Base-by-base conservation (phyloP, 1,140 invertebrate genomes). In the Drosophila nigrodunni region DNA sequence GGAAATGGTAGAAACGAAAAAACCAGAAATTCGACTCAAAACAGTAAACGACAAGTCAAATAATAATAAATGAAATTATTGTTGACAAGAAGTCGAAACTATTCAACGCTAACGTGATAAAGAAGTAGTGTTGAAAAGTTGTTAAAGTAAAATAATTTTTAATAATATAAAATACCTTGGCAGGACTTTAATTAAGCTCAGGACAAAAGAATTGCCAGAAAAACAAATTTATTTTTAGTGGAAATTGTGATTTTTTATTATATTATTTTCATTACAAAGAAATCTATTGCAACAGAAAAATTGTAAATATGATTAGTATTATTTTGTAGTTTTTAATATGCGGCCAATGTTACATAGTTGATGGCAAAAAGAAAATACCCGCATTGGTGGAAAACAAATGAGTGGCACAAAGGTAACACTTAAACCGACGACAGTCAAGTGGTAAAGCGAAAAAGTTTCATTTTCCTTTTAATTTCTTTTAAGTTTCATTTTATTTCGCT, bases 41-140 rank as follows among this genome's bases (percentile, higher is more conserved):
- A 55, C 13, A 13, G 18, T 21, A 52, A 52, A 44, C 41, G 21
- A 59, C 13, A 61, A 43, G 10, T 10, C 7, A 46, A 50, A 39
- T 46, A 64, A 52, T 64, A 64, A 41, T 34, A 64, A 64, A 43
- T 39, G 11, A n/a, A 66, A 37, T 58, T 11, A 47, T 64, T 52
- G 21, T 15, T 13, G 13, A 7, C 15, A 58, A 2, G 46, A 35
- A 61, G 39, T 35, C 47, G 58, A 34, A 44, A 10, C 49, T 65
- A 18, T 25, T 30, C 47, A 34, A 30, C 13, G 2, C 18, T 30
- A 1, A 50, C n/a, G 10, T 3, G 21, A 39, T 37, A 10, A 8
- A 15, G 2, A 54, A 8, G 8, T 2, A 50, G 25, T 30, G 37
- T 8, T 39, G 37, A 7, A 39, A 39, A 39, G 18, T 15, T 15